These are phyloP conservation scores for Lissocephala sabroskyi DNA, from an alignment of 2,888 invertebrate species.

Conservation along the genomic window DNA sequence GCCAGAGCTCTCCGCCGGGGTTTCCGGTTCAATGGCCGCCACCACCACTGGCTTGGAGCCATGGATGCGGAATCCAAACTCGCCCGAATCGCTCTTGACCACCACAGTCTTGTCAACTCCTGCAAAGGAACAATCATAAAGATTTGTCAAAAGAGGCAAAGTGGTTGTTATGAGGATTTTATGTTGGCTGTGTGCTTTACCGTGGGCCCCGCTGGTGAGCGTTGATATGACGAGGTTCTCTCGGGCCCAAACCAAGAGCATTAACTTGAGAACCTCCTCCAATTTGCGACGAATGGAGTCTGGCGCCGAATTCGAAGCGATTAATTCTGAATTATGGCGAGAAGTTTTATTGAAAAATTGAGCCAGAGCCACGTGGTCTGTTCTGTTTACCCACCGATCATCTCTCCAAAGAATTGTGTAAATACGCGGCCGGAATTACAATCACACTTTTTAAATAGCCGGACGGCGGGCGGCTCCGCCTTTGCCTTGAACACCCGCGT, in stretches of 20 bases:
- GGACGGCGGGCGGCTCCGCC: no score
- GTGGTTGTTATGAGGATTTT: no score
- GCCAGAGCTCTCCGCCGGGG: constrained; percentile 93
- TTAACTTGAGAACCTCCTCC: constrained; percentile 85
- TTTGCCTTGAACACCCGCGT: constrained; percentile 10
- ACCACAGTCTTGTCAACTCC: constrained; percentile 91
- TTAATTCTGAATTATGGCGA: constrained; percentile 54
- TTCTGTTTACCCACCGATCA: constrained; percentile 58
- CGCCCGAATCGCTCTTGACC: constrained; percentile 87
- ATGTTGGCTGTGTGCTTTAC: constrained; percentile 68
- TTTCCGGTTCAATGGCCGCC: constrained; percentile 94
- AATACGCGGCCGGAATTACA: constrained; percentile 20
- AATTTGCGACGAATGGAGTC: constrained; percentile 78
- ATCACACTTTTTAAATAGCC: constrained; percentile 11
- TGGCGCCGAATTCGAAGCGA: constrained; percentile 62
- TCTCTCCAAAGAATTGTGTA: constrained; percentile 33
- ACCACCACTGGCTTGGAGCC: constrained; percentile 97
- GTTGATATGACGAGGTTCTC: constrained; percentile 81
- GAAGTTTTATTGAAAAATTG: constrained; percentile 6
- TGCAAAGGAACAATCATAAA: no score
- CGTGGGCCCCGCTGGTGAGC: constrained; percentile 76
- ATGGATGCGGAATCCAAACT: constrained; percentile 96
- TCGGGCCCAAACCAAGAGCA: constrained; percentile 87
- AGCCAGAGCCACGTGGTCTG: no score
- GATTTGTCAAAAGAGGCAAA: no score